Conservation (phyloP, 2,113 vertebrate species). For the Romanogobio albipinnatus region DNA sequence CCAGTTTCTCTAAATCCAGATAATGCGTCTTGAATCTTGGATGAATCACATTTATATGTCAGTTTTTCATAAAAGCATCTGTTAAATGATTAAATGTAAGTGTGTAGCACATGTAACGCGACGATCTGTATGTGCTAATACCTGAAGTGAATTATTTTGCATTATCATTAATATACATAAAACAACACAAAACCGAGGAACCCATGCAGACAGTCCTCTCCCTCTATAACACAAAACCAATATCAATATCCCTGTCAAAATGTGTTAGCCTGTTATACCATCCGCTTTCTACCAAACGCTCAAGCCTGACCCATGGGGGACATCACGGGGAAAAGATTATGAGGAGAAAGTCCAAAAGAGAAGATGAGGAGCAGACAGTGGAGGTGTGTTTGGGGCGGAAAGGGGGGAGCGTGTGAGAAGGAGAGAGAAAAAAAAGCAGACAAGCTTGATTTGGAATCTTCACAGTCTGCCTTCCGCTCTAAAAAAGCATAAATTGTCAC, state of each 20-base stretch:
- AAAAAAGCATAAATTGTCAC: slow-evolving; percentile 66
- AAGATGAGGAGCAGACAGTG: slow-evolving; percentile 34
- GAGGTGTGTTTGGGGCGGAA: slow-evolving; percentile 35
- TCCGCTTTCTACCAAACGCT: slow-evolving; percentile 21
- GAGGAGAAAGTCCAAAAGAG: slow-evolving; percentile 23
- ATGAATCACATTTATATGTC: neutral
- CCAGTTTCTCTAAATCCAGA: neutral
- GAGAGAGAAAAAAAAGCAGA: slow-evolving; percentile 42
- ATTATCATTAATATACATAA: neutral
- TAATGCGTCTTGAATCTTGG: neutral
- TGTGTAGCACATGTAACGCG: neutral
- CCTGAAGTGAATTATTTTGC: neutral
- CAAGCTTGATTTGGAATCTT: slow-evolving; percentile 57
- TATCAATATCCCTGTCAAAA: slow-evolving; percentile 23
- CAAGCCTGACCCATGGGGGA: slow-evolving; percentile 19
- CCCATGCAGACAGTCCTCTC: neutral
- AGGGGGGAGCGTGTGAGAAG: slow-evolving; percentile 49
- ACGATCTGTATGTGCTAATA: neutral
- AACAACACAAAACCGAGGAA: neutral
- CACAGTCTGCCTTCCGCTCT: slow-evolving; percentile 61
- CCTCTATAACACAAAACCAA: slow-evolving; percentile 15
- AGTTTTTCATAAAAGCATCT: neutral
- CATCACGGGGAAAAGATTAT: slow-evolving; percentile 2
- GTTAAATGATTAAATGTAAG: neutral
- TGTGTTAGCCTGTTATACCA: neutral